These are phyloP conservation scores for Aramus guarauna DNA, from an alignment of 2,113 vertebrate species.

Conservation along the genomic window DNA sequence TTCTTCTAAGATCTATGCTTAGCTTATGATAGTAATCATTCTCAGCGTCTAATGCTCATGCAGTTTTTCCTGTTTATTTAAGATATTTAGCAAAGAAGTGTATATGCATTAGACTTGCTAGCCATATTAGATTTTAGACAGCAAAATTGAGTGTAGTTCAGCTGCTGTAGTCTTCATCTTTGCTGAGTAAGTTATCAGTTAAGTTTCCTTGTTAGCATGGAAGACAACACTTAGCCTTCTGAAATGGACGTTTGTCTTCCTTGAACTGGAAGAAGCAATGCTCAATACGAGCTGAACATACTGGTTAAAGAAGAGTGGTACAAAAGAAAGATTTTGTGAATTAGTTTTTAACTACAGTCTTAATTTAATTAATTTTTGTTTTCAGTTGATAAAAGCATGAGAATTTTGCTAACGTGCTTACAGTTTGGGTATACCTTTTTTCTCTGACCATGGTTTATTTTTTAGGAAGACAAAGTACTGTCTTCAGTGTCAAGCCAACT, in stretches of 20 bases:
- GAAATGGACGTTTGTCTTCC: neutral
- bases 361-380: neutral
- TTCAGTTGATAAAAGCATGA: neutral
- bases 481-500: neutral
- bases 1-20: neutral
- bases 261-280: neutral
- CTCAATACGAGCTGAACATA: neutral
- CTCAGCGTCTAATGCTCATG: neutral
- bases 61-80: neutral
- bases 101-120: neutral
- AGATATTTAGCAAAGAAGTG: neutral
- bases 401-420: neutral
- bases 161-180: neutral
- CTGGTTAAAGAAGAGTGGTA: neutral
- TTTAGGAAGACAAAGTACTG: neutral
- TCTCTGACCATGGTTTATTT: neutral
- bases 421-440: neutral
- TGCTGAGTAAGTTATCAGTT: neutral
- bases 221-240: neutral
- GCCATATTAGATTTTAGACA: neutral
- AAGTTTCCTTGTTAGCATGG: neutral
- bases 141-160: neutral
- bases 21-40: fast-evolving
- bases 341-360: neutral
- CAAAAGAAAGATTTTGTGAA: neutral